Base-by-base conservation (phyloP, 2,797 vertebrate genomes). In the Loris lydekkerianus region DNA sequence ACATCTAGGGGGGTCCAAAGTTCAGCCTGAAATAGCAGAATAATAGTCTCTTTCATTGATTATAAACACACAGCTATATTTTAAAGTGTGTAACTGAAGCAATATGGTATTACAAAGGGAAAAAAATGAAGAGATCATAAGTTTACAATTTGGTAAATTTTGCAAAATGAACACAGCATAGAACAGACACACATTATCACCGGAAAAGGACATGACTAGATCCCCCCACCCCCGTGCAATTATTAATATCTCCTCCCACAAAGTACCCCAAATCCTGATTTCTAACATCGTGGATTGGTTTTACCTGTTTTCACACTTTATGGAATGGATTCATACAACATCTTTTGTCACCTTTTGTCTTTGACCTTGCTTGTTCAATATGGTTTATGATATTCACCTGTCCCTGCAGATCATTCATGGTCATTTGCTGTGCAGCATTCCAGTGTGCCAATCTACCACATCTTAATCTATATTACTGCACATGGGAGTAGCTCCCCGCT, bases 341-440 rank as follows among this genome's bases (percentile, higher is more conserved):
- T 18, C 49, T 53, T 53, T 5, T 1, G 56, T 40, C 2, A 27
- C 3, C 77, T 67, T 37, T 37, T 34, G 43, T 18, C 65, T 85
- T 34, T 34, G 43, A 61, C 46, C 69, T 34, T 34, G 37, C 23
- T 34, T 85, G 49, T 2, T 70, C 14, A 34, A 27, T 6, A 49
- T 9, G 5, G 58, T 18, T n/a, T n/a, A 21, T 43, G 63, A 69
- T 18, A 7, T 17, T 89, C 20, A 11, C 11, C 20, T 11, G 14
- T 69, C 49, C 13, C 0, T 1, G 25, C 10, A 10, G 49, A 1
- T 18, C 29, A 17, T 29, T 43, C 13, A 25, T 3, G 5, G 13
- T 18, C 63, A 25, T 18, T 43, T 43, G 29, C 27, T 11, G 5
- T 7, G 10, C 2, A 25, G 27, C 25, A 23, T 58, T 7, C 23